A percentile compares a stretch with the other conserved stretches of the same genome.
phyloP scores from a whole-genome alignment of 1,140 invertebrate genomes.

The Musca vetustissima region DNA sequence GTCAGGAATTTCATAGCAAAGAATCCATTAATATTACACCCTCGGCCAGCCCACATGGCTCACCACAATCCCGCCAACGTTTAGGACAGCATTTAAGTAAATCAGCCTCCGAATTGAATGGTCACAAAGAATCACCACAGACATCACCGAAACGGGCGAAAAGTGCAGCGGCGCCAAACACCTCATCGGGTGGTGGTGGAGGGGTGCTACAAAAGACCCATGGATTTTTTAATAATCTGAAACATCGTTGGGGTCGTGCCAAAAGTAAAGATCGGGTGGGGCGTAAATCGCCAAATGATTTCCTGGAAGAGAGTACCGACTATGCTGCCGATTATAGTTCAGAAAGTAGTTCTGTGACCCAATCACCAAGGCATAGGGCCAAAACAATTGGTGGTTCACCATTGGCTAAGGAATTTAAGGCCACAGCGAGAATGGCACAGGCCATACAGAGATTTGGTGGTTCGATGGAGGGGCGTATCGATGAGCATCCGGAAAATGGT shows the following conservation, averaged over 20 bases:
- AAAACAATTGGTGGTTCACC: conserved; percentile 50
- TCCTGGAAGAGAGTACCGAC: conserved; percentile 63
- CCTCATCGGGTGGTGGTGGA: conserved; percentile 5
- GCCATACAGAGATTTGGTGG: conserved; percentile 51
- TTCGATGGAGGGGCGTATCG: conserved; percentile 56
- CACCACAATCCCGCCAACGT: conserved; percentile 44
- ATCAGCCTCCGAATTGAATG: conserved; percentile 60
- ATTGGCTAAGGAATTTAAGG: conserved; percentile 45
- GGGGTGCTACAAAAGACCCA: conserved; percentile 71
- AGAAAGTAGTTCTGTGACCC: conserved; percentile 70
- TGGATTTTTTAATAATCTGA: conserved; percentile 70
- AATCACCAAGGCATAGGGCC: conserved; percentile 65
- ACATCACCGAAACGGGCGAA: conserved; percentile 58
- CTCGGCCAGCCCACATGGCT: conserved; percentile 39
- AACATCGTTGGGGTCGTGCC: conserved; percentile 65
- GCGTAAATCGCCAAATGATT: conserved; percentile 57
- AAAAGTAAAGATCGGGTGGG: conserved; percentile 63
- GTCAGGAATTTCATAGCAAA: conserved; percentile 9
- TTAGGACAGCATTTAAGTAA: conserved; percentile 58
- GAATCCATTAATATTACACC: conserved; percentile 8
- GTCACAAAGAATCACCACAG: conserved; percentile 49
- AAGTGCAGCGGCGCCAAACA: conserved; percentile 54
- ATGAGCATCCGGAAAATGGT: conserved; percentile 50
- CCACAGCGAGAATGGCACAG: conserved; percentile 52
- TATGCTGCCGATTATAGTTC: conserved; percentile 74